phyloP scores from a whole-genome alignment of 1,140 invertebrate species.

The Lethrus apterus region DNA sequence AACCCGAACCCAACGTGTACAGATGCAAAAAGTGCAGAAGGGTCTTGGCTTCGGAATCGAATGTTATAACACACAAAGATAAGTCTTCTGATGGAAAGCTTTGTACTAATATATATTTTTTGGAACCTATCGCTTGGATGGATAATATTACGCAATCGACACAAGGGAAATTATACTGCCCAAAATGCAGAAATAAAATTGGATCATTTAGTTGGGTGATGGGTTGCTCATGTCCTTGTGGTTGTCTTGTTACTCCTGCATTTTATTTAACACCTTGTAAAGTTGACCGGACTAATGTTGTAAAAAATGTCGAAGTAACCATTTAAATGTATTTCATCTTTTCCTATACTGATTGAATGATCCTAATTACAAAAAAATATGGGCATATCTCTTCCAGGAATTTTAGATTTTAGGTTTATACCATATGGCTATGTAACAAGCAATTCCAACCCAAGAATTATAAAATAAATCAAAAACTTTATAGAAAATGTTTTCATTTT shows the following conservation, averaged over 20 bases:
- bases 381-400: too few relatives aligned
- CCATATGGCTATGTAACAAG: too few relatives aligned
- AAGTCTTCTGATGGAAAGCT: constrained; percentile 36
- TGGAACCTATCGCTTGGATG: constrained; percentile 81
- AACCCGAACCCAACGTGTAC: constrained; percentile 74
- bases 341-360: too few relatives aligned
- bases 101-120: constrained; percentile 67
- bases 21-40: constrained; percentile 71
- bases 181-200: constrained; percentile 70
- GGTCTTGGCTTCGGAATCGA: constrained; percentile 68
- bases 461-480: too few relatives aligned
- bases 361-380: too few relatives aligned
- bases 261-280: constrained; percentile 82
- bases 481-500: too few relatives aligned
- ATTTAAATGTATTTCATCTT: constrained; percentile 47
- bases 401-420: too few relatives aligned
- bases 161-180: constrained; percentile 75
- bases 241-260: constrained; percentile 72
- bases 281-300: constrained; percentile 77
- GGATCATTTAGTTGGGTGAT: constrained; percentile 80
- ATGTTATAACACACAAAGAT: constrained; percentile 63
- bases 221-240: constrained; percentile 77
- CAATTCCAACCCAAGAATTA: too few relatives aligned
- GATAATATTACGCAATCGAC: constrained; percentile 56
- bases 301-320: constrained; percentile 78